Evolutionary conservation across 2,113 vertebrate genomes (phyloP).

Genomic region (Mellivora capensis): DNA sequence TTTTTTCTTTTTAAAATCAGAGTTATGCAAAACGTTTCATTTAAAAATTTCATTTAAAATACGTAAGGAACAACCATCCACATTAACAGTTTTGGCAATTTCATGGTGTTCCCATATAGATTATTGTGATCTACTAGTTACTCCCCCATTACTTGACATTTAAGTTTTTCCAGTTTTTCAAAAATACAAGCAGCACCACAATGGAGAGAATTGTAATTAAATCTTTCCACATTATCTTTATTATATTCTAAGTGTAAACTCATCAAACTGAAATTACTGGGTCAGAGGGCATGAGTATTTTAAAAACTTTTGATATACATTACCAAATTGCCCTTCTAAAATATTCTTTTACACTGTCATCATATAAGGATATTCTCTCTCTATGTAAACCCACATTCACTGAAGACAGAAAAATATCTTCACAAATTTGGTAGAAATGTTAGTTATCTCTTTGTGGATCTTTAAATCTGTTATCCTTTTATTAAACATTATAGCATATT

Average conservation of each 20-base stretch:
- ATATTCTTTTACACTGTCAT: background rate
- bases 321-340: background rate
- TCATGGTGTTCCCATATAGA: background rate
- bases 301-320: background rate
- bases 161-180: constrained; percentile 51
- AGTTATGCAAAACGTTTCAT: constrained; percentile 17
- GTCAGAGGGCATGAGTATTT: constrained; percentile 43
- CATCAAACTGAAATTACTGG: constrained; percentile 39
- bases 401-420: background rate
- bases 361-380: background rate
- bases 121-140: constrained; percentile 57
- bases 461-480: background rate
- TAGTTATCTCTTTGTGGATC: background rate
- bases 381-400: background rate
- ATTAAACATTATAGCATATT: background rate
- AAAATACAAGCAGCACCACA: constrained; percentile 3
- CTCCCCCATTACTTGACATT: constrained; percentile 66
- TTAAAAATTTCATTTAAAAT: background rate
- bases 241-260: constrained; percentile 37
- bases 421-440: background rate
- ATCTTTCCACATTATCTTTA: constrained; percentile 34
- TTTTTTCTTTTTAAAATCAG: constrained; percentile 33
- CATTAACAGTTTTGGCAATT: constrained; percentile 33
- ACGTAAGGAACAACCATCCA: background rate
- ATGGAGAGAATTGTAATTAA: constrained; percentile 61